Base-by-base conservation (phyloP, 2,888 invertebrate species). In the Polia nebulosa region DNA sequence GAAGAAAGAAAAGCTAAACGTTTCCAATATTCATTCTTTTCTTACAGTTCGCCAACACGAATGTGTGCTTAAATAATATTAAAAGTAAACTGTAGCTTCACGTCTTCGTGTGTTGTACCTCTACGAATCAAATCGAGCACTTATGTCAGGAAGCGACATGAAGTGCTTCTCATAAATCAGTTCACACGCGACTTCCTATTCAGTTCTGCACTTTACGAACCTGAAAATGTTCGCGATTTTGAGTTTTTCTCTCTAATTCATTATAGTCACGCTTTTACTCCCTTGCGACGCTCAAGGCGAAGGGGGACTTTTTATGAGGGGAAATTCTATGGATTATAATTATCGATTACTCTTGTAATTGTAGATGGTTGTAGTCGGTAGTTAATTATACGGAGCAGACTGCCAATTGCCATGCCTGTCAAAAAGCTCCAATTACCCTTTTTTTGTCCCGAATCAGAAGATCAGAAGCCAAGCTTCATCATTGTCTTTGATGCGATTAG, bases 131-230 rank as follows among this genome's bases (percentile, higher is more conserved):
- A 75, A 70, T 64, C 62, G 60, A 68, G 66, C 61, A 65, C 66
- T 72, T 59, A 67, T 61, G 73, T 64, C 61, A 68, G 63, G 66
- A 64, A 70, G 57, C 65, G 70, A 69, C 61, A 65, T 71, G 53
- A 61, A 75, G 56, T 78, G 57, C 73, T 78, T 51, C 63, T 58
- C 64, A 68, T 78, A 73, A 78, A 68, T 73, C 57, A 52, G 68
- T 77, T 78, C 60, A 55, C 78, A 78, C 73, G 76, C 76, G 73
- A 77, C 73, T 58, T 64, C 67, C 78, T 68, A 67, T 63, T 64
- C 67, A 32, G 51, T 60, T 64, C 59, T 57, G 53, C 56, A 71
- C 55, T 67, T 34, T 64, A 29, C 39, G 34, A 45, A 56, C 63
- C 59, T 62, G 25, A 34, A 58, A 45, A 58, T 58, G 29, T 57